Conservation (phyloP, 2,113 vertebrate species). For the Anas platyrhynchos region DNA sequence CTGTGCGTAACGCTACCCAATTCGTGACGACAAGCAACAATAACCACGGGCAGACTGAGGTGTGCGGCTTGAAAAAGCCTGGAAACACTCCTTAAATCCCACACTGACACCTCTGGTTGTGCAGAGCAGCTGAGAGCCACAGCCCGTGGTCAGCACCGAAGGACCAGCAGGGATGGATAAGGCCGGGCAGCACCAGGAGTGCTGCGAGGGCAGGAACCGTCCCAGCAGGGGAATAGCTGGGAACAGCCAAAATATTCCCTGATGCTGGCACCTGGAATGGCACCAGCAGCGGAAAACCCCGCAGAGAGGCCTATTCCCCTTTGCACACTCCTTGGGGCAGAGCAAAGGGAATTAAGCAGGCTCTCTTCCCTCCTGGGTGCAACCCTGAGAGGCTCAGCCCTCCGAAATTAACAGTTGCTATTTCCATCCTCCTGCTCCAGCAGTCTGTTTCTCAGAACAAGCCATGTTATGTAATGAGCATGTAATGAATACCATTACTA, state of each 20-base stretch:
- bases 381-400: slow-evolving; percentile 49
- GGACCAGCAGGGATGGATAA: background rate
- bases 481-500: slow-evolving; percentile 69
- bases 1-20: fast-evolving
- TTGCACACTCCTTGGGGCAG: background rate
- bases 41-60: background rate
- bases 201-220: background rate
- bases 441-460: slow-evolving; percentile 66
- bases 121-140: background rate
- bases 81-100: background rate
- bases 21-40: background rate
- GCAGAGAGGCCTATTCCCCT: background rate
- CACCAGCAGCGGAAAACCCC: background rate
- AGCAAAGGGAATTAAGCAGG: slow-evolving; percentile 4
- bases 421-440: slow-evolving; percentile 59
- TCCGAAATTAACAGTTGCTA: slow-evolving; percentile 70
- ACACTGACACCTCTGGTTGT: background rate
- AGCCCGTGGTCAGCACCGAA: background rate
- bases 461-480: slow-evolving; percentile 66
- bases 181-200: background rate
- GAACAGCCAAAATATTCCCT: background rate
- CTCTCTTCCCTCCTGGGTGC: slow-evolving; percentile 41
- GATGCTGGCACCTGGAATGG: background rate
- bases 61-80: background rate
- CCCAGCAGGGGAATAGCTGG: background rate